phyloP scores from a whole-genome alignment of 2,113 vertebrate genomes.

The Hydropotes inermis region DNA sequence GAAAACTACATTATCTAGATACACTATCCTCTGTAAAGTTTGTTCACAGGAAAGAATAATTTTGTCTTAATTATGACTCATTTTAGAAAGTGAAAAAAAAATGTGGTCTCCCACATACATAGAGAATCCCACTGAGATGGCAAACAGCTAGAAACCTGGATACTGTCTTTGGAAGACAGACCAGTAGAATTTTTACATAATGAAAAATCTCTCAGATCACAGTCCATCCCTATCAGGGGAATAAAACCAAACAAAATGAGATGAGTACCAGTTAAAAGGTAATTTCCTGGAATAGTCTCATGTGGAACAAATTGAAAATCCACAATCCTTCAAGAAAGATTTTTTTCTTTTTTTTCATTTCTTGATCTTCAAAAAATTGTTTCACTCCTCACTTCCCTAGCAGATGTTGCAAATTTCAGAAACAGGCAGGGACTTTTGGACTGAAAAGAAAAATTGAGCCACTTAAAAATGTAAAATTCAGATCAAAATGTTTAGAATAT shows the following conservation, averaged over 20 bases:
- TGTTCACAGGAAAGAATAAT: not conserved
- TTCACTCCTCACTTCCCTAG: not conserved
- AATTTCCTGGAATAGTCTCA: constrained; percentile 61
- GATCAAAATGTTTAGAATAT: constrained; percentile 29
- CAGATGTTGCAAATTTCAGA: constrained; percentile 57
- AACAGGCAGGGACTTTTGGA: constrained; percentile 30
- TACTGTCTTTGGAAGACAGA: constrained; percentile 16
- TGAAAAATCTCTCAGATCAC: constrained; percentile 62
- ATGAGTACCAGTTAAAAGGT: constrained; percentile 55
- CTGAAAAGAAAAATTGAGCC: constrained; percentile 48
- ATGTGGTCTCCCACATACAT: constrained; percentile 51
- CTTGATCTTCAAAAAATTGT: constrained; percentile 54
- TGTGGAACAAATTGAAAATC: constrained; percentile 68
- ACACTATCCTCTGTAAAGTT: not conserved
- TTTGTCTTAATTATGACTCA: constrained; percentile 72
- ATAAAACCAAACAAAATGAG: constrained; percentile 52
- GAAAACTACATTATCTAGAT: not conserved
- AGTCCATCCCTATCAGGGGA: constrained; percentile 51
- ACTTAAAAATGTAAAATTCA: constrained; percentile 47
- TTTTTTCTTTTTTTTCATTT: constrained; percentile 27
- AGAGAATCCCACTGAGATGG: constrained; percentile 61
- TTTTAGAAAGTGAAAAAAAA: constrained; percentile 70
- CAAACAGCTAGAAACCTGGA: constrained; percentile 49
- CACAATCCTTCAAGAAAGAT: not conserved
- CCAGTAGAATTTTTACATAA: not conserved